Percentiles rank a stretch among this genome's conserved stretches.
Conservation (phyloP, 1,140 invertebrate species). For the Oncopeltus fasciatus region DNA sequence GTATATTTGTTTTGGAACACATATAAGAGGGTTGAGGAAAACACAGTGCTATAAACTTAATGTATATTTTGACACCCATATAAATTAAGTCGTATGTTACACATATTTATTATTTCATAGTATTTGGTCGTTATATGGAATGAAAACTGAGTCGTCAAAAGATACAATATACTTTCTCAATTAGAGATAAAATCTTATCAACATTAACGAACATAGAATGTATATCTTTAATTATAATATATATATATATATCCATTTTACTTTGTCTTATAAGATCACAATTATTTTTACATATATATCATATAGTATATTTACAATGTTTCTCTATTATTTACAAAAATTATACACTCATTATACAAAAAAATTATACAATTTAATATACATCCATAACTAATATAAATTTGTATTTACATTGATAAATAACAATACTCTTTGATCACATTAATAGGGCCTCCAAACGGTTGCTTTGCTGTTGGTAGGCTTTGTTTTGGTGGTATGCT, state of each 20-base stretch:
- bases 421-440: not conserved
- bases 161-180: too few relatives aligned
- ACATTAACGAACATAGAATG: not conserved
- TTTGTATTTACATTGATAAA: slow-evolving; percentile 4
- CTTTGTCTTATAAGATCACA: not conserved
- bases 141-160: too few relatives aligned
- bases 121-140: not conserved
- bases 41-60: too few relatives aligned
- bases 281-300: not conserved
- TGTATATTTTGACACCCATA: too few relatives aligned
- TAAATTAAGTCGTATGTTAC: too few relatives aligned
- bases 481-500: slow-evolving; percentile 15
- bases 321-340: not conserved
- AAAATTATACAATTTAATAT: not conserved
- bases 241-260: not conserved
- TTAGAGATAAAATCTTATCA: not conserved
- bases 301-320: not conserved
- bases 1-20: too few relatives aligned
- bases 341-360: not conserved
- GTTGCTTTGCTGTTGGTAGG: slow-evolving; percentile 12
- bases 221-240: not conserved
- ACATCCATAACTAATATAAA: not conserved
- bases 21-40: too few relatives aligned
- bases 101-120: not conserved
- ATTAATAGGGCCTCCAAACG: slow-evolving; percentile 16